phyloP scores from a whole-genome alignment of 2,888 invertebrate species.

The Euplexia lucipara region DNA sequence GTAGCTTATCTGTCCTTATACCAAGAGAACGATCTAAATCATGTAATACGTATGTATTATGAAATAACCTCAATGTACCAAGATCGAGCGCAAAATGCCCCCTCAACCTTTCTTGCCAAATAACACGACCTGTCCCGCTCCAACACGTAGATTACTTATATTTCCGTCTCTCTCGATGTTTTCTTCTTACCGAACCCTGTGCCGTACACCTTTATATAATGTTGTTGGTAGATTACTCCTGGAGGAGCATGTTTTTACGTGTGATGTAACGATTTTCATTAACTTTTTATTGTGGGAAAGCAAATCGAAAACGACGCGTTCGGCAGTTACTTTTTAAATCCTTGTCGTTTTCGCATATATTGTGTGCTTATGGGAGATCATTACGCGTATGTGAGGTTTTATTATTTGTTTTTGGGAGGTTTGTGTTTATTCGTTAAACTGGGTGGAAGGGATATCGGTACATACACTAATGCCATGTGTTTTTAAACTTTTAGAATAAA shows the following conservation, averaged over 20 bases:
- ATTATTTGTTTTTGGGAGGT: constrained; percentile 35
- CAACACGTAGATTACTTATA: constrained; percentile 27
- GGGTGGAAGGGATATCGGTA: neutral
- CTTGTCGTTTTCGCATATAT: constrained; percentile 35
- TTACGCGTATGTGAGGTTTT: constrained; percentile 22
- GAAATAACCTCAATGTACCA: constrained; percentile 58
- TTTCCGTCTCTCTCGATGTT: constrained; percentile 65
- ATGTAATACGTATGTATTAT: constrained; percentile 46
- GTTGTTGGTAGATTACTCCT: constrained; percentile 67
- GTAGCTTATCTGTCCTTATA: neutral
- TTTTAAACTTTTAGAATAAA: no score
- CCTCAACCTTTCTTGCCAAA: constrained; percentile 68
- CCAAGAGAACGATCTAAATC: constrained; percentile 27
- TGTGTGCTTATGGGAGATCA: constrained; percentile 4
- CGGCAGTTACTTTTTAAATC: constrained; percentile 43
- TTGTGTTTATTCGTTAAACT: neutral
- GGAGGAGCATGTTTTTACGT: constrained; percentile 64
- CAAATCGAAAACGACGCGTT: constrained; percentile 34
- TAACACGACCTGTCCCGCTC: constrained; percentile 68
- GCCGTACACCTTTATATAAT: constrained; percentile 64
- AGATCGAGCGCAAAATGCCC: constrained; percentile 71
- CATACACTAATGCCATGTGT: neutral
- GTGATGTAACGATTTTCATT: constrained; percentile 64
- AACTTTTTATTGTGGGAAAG: constrained; percentile 52
- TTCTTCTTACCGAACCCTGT: constrained; percentile 62